These are phyloP conservation scores for Siderastrea siderea DNA, from an alignment of 92 coral and sea anemone genomes.

Conservation along the genomic window DNA sequence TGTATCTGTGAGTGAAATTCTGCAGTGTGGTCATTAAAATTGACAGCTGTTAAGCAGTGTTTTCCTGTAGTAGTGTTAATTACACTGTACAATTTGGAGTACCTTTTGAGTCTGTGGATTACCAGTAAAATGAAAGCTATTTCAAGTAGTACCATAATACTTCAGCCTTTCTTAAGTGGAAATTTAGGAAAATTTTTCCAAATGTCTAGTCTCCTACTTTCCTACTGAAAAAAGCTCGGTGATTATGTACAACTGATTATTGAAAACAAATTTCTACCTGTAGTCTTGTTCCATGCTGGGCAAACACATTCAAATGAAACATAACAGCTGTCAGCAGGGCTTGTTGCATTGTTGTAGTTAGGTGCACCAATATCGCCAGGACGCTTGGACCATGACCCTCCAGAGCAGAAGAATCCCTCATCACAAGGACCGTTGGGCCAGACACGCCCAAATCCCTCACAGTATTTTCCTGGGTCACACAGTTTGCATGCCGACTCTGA, in stretches of 20 bases:
- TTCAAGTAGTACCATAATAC: too few species aligned
- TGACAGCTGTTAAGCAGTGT: too few species aligned
- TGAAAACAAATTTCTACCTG: slow-evolving; percentile 72
- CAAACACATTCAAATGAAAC: slow-evolving; percentile 92
- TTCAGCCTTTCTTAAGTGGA: too few species aligned
- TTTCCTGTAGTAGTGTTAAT: too few species aligned
- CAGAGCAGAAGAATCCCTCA: slow-evolving; percentile 92
- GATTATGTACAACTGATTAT: not conserved
- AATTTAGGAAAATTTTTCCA: too few species aligned
- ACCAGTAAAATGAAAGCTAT: too few species aligned
- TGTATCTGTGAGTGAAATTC: too few species aligned
- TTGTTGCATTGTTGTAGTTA: slow-evolving; percentile 79
- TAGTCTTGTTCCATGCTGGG: slow-evolving; percentile 98
- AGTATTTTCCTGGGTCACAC: slow-evolving; percentile 94
- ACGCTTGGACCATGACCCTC: slow-evolving; percentile 89
- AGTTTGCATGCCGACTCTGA: slow-evolving; percentile 81
- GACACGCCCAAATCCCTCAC: slow-evolving; percentile 88
- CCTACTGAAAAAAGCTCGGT: too few species aligned
- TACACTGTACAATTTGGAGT: too few species aligned
- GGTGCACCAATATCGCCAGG: slow-evolving; percentile 93
- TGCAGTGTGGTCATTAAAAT: too few species aligned
- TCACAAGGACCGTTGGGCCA: slow-evolving; percentile 93
- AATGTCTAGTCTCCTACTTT: too few species aligned
- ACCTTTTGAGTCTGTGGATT: too few species aligned
- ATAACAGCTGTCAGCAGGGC: slow-evolving; percentile 92